Evolutionary conservation across 2,113 vertebrate genomes (phyloP).

Genomic region (Protobothrops flavoviridis): DNA sequence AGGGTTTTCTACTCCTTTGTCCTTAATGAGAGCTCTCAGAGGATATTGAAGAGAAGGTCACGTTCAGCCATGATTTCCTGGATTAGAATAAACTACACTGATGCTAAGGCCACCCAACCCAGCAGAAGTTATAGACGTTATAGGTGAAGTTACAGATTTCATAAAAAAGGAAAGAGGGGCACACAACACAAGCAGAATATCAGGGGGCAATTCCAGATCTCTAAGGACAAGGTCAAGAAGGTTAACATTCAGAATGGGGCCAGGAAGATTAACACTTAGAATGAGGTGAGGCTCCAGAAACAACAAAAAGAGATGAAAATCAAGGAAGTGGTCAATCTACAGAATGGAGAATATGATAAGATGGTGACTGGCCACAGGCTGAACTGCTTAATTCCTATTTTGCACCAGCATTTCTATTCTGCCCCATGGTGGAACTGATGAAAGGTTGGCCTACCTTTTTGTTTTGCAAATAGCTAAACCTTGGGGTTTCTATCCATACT

Average conservation of each 20-base stretch:
- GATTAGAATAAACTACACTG: not conserved
- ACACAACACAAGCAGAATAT: not conserved
- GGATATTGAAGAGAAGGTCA: not conserved
- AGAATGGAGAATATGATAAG: not conserved
- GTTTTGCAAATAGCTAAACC: not conserved
- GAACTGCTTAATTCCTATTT: not conserved
- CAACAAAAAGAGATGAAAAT: not conserved
- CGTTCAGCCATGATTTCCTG: not conserved
- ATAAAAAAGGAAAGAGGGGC: not conserved
- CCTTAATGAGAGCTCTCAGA: not conserved
- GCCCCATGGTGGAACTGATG: not conserved
- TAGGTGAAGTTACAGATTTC: not conserved
- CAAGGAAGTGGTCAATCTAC: not conserved
- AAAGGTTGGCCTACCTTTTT: not conserved
- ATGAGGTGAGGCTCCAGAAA: not conserved
- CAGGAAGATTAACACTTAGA: not conserved
- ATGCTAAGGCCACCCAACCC: not conserved
- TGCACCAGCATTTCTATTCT: not conserved
- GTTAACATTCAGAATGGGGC: not conserved
- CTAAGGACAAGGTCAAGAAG: not conserved
- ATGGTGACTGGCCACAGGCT: not conserved
- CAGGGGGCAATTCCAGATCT: not conserved
- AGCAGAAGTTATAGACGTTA: not conserved
- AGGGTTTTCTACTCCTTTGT: not conserved
- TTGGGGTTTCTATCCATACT: not conserved